Evolutionary conservation across 2,888 invertebrate genomes (phyloP).

Genomic region (Dysmachus trigonus): DNA sequence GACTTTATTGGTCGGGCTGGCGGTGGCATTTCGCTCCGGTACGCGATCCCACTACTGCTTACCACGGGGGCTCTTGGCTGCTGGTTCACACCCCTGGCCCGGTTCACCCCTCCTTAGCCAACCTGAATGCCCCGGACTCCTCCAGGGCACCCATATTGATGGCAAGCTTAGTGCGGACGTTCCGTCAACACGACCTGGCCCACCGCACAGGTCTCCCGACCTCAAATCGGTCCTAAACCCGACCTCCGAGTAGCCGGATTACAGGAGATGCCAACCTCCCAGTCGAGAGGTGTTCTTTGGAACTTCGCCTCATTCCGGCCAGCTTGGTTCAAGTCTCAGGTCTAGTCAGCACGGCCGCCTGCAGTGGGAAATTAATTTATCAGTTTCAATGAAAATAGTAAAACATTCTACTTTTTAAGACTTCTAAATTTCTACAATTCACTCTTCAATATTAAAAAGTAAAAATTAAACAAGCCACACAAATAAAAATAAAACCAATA

Average conservation of each 20-base stretch:
- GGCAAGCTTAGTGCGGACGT: slow-evolving; percentile 96
- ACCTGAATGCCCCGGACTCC: slow-evolving; percentile 88
- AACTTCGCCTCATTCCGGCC: neutral
- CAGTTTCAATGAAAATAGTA: too few relatives aligned
- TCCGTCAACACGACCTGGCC: slow-evolving; percentile 81
- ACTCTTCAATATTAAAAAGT: too few relatives aligned
- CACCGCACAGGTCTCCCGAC: slow-evolving; percentile 76
- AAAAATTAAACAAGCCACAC: too few relatives aligned
- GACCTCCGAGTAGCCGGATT: slow-evolving; percentile 97
- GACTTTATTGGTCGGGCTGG: slow-evolving; percentile 85
- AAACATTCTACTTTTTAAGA: too few relatives aligned
- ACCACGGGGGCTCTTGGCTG: slow-evolving; percentile 99
- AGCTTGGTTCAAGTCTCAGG: neutral
- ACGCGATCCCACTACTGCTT: slow-evolving; percentile 99
- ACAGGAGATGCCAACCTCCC: slow-evolving; percentile 99
- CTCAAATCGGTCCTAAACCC: slow-evolving; percentile 91
- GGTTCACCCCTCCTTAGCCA: slow-evolving; percentile 96
- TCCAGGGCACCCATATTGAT: slow-evolving; percentile 92
- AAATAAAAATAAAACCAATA: too few relatives aligned
- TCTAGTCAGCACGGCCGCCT: too few relatives aligned
- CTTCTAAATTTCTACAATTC: too few relatives aligned
- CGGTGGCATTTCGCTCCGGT: slow-evolving; percentile 91
- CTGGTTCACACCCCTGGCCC: slow-evolving; percentile 99
- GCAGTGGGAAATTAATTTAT: neutral
- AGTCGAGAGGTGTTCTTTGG: slow-evolving; percentile 63